Base-by-base conservation (phyloP, 2,113 vertebrate genomes). In the Sinosuthora webbiana region DNA sequence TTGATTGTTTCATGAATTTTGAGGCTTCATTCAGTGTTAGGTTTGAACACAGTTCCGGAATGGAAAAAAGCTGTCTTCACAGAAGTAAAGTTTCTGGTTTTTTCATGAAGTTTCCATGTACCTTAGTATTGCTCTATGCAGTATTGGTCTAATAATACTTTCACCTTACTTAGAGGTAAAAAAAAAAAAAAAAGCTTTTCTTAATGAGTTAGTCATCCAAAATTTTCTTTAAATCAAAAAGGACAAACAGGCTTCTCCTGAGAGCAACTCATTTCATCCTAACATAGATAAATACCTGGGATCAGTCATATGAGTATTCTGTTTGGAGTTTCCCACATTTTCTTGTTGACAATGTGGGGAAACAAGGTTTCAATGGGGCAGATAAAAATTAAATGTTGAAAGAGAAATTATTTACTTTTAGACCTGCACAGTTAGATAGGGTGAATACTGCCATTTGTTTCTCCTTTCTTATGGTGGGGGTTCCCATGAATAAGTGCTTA, bases 191-290 rank as follows among this genome's bases (percentile, higher is more conserved):
- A n/a, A 42, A 65, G 1, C 0, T 2, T 63, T 78, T 59, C 47
- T 45, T 68, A 52, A 44, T 37, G 8, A 77, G 6, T 12, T 64
- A 42, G 5, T 39, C 9, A 74, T 56, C 11, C 13, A 84, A 77
- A 20, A 0, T n/a, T 80, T 76, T 27, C 15, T 64, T 83, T 78
- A 81, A 83, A 75, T 70, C 37, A 74, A 25, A n/a, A 70, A 37
- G 23, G 13, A 52, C 47, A 89, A 83, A 3, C 8, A 44, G 4
- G 2, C 15, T 20, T 62, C 28, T 77, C 16, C 28, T 65, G 59
- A 62, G 9, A 86, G 15, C 5, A 59, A 28, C 8, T 28, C 3
- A 47, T 52, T 35, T 65, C 4, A 27, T 18, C 1, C 0, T 33
- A 37, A 67, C 11, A 24, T 49, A 64, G 33, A n/a, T 5, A 47